A percentile compares a stretch with the other conserved stretches of the same genome.
Conservation (phyloP, 2,797 vertebrate genomes). For the Garrulus glandarius region DNA sequence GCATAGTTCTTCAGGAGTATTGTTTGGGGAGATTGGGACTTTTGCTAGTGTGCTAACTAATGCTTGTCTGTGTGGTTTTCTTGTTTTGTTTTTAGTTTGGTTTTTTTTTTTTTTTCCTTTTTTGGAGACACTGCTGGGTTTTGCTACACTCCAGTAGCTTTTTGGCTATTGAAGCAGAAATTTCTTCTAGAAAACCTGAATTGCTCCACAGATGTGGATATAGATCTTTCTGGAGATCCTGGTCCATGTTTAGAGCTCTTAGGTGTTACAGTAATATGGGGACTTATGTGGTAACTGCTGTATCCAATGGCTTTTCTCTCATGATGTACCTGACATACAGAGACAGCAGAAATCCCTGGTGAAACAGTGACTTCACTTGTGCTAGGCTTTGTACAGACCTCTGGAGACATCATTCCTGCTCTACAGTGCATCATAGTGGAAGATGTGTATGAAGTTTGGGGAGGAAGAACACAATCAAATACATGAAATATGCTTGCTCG, state of each 20-base stretch:
- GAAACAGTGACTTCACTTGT: neutral
- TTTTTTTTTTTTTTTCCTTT: too few species aligned
- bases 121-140: neutral
- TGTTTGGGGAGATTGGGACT: neutral
- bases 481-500: neutral
- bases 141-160: accelerated
- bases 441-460: neutral
- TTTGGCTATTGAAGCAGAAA: neutral
- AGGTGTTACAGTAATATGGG: neutral
- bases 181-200: neutral
- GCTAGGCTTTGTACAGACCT: neutral
- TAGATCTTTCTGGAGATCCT: neutral
- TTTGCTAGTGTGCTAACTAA: neutral
- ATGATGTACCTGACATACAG: neutral
- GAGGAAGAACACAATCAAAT: neutral
- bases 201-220: neutral
- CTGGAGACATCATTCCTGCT: neutral
- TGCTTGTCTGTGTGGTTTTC: neutral
- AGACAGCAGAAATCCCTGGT: neutral
- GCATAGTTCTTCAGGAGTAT: neutral
- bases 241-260: neutral
- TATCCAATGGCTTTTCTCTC: neutral
- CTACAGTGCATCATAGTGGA: neutral
- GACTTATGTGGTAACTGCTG: neutral
- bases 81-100: too few species aligned